phyloP scores from a whole-genome alignment of 2,797 vertebrate species.

The Glossophaga mutica region DNA sequence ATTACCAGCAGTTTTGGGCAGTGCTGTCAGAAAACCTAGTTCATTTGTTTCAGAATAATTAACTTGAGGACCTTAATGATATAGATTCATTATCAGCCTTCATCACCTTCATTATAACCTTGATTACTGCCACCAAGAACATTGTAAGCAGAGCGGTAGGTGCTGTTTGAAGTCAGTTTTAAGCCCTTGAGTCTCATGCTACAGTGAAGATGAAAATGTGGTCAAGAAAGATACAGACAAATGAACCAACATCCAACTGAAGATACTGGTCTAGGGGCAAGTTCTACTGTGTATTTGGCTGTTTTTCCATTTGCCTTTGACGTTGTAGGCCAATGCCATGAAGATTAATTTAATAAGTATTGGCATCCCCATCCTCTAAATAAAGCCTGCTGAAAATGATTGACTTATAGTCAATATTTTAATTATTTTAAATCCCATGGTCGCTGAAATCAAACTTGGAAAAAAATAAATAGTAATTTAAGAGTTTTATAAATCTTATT shows the following conservation, averaged over 20 bases:
- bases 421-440: slow-evolving; percentile 14
- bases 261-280: neutral
- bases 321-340: neutral
- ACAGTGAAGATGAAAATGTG: neutral
- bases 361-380: neutral
- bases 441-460: slow-evolving; percentile 3
- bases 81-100: neutral
- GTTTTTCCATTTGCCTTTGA: neutral
- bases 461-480: slow-evolving; percentile 32
- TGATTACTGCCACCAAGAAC: neutral
- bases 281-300: neutral
- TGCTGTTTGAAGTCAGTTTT: neutral
- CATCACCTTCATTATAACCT: slow-evolving; percentile 3
- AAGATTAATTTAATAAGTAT: neutral
- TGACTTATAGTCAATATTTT: slow-evolving; percentile 11
- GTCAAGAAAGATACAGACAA: neutral
- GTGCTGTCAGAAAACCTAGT: neutral
- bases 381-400: slow-evolving; percentile 8
- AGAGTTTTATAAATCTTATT: neutral
- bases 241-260: neutral
- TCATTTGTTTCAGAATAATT: slow-evolving; percentile 50
- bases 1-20: neutral
- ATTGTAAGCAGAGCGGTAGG: neutral
- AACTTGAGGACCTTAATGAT: slow-evolving; percentile 45
- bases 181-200: neutral